Percentiles rank a stretch among this genome's conserved stretches.
Conservation (phyloP, 2,888 invertebrate genomes). For the Mimachlamys varia region DNA sequence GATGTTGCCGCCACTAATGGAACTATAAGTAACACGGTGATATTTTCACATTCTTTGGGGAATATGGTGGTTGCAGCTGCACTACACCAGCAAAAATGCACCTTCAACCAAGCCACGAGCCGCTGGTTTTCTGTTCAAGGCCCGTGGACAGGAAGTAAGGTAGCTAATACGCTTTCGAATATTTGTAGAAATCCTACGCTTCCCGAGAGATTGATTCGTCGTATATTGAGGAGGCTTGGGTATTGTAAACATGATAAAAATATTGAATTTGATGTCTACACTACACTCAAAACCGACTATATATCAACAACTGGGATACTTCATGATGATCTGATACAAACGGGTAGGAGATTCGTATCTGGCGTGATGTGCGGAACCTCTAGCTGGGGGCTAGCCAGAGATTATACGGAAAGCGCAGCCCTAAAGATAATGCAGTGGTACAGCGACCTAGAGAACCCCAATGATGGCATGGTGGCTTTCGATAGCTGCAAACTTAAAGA, state of each 20-base stretch:
- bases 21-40: background rate
- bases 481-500: background rate
- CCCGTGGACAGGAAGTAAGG: conserved; percentile 12
- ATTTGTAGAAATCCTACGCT: background rate
- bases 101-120: background rate
- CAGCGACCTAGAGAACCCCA: background rate
- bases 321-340: background rate
- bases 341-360: background rate
- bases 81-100: background rate
- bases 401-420: background rate
- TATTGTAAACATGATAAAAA: background rate
- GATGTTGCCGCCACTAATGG: background rate
- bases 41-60: conserved; percentile 38
- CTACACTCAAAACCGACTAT: background rate
- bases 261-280: background rate
- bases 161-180: background rate
- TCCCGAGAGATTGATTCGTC: background rate
- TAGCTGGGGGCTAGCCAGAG: background rate
- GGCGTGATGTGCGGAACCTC: background rate
- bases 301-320: background rate
- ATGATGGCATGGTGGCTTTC: background rate
- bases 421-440: background rate
- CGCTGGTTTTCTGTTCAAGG: conserved; percentile 19
- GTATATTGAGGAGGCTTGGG: background rate
- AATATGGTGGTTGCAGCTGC: background rate